Percentiles rank a stretch among this genome's conserved stretches.
Evolutionary conservation across 2,113 vertebrate species (phyloP).

Genomic region (Gallinago media): DNA sequence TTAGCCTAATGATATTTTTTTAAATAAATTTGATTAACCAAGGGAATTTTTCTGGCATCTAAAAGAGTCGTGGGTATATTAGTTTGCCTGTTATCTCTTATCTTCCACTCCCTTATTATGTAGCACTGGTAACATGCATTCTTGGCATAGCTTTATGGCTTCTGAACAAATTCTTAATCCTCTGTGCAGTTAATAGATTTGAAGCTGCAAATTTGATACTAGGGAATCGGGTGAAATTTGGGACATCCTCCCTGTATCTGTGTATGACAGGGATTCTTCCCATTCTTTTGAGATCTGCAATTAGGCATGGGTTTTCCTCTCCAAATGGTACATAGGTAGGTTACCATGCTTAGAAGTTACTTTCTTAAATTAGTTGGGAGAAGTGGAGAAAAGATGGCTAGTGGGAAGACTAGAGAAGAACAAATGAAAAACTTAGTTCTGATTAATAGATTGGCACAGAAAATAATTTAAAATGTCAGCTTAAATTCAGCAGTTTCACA

Average conservation of each 20-base stretch:
- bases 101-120: background rate
- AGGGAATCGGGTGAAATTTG: background rate
- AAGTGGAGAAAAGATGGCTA: background rate
- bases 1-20: slow-evolving; percentile 6
- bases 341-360: background rate
- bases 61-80: background rate
- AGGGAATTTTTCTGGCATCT: slow-evolving; percentile 21
- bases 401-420: background rate
- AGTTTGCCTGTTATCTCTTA: slow-evolving; percentile 14
- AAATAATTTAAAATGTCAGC: background rate
- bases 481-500: background rate
- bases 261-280: background rate
- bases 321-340: background rate
- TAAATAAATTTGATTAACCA: slow-evolving; percentile 29
- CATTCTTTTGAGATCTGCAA: background rate
- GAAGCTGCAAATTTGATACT: background rate
- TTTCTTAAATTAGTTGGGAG: background rate
- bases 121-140: background rate
- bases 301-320: background rate
- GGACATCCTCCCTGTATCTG: background rate
- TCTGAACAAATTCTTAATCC: slow-evolving; percentile 28
- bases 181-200: background rate
- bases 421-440: background rate
- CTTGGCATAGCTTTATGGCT: slow-evolving; percentile 37
- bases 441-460: background rate